Base-by-base conservation (phyloP, 1,140 invertebrate species). In the Kradibia gibbosae region DNA sequence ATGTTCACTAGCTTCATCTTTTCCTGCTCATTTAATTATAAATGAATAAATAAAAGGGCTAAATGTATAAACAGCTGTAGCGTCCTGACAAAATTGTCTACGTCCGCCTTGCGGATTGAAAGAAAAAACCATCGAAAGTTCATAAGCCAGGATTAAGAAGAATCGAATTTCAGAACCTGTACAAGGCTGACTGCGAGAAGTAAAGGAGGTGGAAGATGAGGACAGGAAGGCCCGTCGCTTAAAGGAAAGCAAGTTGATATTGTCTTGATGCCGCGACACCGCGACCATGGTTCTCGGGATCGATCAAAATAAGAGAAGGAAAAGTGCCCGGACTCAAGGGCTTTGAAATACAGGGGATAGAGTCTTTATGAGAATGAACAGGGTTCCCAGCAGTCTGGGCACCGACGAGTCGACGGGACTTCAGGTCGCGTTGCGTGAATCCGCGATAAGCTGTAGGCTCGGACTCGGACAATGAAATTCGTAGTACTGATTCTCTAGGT, bases 91-190 rank as follows among this genome's bases (percentile, higher is more conserved):
- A 31, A 71, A 25, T 48, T 71, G n/a, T 57, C n/a, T 28, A 11
- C 70, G 39, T 71, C 42, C 42, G 39, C 48, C 11, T n/a, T 45
- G 48, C 70, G 34, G 36, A 1, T 22, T 48, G 2, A 31, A 55
- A 25, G 39, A 34, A 73, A 73, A 73, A 55, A 53, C 34, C 15
- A 31, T 31, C 4, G 31, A 53, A 73, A 73, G 4, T 62, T 53
- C n/a, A 39, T 78, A 70, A 78, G 45, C 62, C 62, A 36, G 77
- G 77, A 70, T 78, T 78, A 78, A 78, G 62, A 71, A 42, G 77
- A 78, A 71, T 78, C 77, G 65, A 78, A 78, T 78, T 78, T 78
- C 77, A 78, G 62, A 78, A 71, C 65, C 48, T 48, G 77, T 48
- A 60, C 20, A 31, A 78, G 62, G 60, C 67, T 36, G 75, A n/a